These are phyloP conservation scores for Psylliodes chrysocephalus DNA, from an alignment of 2,888 invertebrate species.

Conservation along the genomic window DNA sequence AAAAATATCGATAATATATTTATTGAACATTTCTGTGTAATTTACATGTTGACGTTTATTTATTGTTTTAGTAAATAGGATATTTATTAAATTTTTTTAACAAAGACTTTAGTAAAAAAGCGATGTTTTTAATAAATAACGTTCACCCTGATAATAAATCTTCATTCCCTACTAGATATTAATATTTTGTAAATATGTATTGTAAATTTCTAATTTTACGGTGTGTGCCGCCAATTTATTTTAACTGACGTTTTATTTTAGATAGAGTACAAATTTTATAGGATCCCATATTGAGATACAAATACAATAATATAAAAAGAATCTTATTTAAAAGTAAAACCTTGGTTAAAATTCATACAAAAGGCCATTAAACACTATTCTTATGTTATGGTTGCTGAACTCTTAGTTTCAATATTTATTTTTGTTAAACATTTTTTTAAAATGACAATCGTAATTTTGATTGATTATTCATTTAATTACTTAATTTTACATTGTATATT, in stretches of 20 bases:
- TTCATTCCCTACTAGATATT: not conserved
- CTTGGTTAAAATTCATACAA: not conserved
- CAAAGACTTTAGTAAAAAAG: constrained; percentile 11
- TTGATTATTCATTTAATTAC: not conserved
- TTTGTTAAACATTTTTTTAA: constrained; percentile 10
- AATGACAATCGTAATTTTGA: constrained; percentile 3
- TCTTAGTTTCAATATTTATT: too few species aligned
- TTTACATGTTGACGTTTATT: too few species aligned
- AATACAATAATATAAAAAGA: not conserved
- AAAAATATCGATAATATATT: not conserved
- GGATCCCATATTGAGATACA: not conserved
- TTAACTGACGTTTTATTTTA: not conserved
- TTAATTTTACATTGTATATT: constrained; percentile 8
- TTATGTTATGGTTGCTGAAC: not conserved
- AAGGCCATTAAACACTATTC: not conserved
- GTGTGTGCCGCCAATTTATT: not conserved
- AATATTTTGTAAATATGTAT: not conserved
- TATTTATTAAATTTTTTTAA: not conserved
- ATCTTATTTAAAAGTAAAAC: not conserved
- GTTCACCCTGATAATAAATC: not conserved
- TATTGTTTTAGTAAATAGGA: too few species aligned
- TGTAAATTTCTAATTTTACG: not conserved
- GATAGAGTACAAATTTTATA: not conserved
- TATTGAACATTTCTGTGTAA: too few species aligned
- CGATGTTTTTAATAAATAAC: not conserved